phyloP scores from a whole-genome alignment of 1,140 invertebrate genomes.

The Atta texana region DNA sequence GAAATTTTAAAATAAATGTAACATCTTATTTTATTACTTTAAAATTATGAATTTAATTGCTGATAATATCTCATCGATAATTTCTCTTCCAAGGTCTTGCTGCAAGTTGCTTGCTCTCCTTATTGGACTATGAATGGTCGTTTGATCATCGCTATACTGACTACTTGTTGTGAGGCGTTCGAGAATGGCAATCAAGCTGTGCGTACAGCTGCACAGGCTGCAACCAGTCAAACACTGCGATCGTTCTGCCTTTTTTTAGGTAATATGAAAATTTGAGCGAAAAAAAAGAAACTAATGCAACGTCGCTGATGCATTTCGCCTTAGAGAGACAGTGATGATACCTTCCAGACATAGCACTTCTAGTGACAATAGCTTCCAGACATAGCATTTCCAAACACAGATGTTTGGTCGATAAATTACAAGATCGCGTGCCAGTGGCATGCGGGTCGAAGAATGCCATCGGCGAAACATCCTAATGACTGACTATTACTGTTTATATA shows the following conservation, averaged over 20 bases:
- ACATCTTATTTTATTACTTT: not conserved
- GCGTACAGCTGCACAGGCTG: slow-evolving; percentile 92
- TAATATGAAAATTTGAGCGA: slow-evolving; percentile 76
- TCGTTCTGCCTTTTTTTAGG: slow-evolving; percentile 93
- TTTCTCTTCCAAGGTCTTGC: slow-evolving; percentile 88
- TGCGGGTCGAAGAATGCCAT: slow-evolving; percentile 26
- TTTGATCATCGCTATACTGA: slow-evolving; percentile 92
- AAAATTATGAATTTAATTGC: not conserved
- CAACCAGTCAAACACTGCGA: slow-evolving; percentile 92
- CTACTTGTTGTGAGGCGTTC: slow-evolving; percentile 91
- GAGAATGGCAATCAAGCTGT: slow-evolving; percentile 92
- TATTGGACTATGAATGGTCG: slow-evolving; percentile 94
- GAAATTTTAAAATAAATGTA: not conserved
- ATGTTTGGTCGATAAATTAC: slow-evolving; percentile 69
- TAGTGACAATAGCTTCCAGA: not conserved
- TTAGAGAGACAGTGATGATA: not conserved
- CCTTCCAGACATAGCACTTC: no score
- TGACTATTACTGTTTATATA: not conserved
- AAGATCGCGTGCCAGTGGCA: slow-evolving; percentile 46
- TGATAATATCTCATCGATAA: not conserved
- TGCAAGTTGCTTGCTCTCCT: slow-evolving; percentile 93
- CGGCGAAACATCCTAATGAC: not conserved
- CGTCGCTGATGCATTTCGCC: not conserved
- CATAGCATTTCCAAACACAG: not conserved
- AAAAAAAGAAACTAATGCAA: not conserved